Base-by-base conservation (phyloP, 2,797 vertebrate genomes). In the Acipenser oxyrinchus region DNA sequence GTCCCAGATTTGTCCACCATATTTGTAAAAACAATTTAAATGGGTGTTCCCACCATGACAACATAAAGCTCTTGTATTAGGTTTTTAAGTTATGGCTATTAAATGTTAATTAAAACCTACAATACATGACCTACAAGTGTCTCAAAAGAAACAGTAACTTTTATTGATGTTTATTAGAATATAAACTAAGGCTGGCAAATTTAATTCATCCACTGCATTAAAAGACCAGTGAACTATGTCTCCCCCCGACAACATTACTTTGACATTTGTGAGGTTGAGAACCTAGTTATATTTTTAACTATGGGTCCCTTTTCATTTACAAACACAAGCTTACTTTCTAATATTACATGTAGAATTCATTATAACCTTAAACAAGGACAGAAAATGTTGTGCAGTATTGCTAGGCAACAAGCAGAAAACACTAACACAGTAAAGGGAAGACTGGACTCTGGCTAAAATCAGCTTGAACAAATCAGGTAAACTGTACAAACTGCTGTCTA, bases 351-450 rank as follows among this genome's bases (percentile, higher is more conserved):
- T 63, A 59, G 69, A 69, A 72, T 68, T 66, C 12, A 61, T 48
- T 23, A 48, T 37, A 59, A 15, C 11, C 49, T 13, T 15, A 61
- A 49, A 69, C 51, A 23, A 37, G 55, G 18, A 50, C 51, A 52
- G 12, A 11, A 55, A 11, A 65, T 6, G 23, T 58, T 55, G 48
- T 64, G 12, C 68, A 76, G 49, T 60, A 74, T 76, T 60, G 59
- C 73, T 73, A 74, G 68, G 77, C 72, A 78, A 74, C 76, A 66
- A 72, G 65, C 71, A 75, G 68, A 71, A 70, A 74, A 72, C 64
- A 64, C 9, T 3, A 48, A 58, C 23, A 62, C 63, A 60, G 48
- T 50, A 15, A 69, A 15, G 13, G 69, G 50, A 15, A 66, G 63
- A 69, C 53, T 66, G 51, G 65, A 63, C 23, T 37, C 59, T 65